Base-by-base conservation (phyloP, 2,113 vertebrate species). In the Passerina amoena region DNA sequence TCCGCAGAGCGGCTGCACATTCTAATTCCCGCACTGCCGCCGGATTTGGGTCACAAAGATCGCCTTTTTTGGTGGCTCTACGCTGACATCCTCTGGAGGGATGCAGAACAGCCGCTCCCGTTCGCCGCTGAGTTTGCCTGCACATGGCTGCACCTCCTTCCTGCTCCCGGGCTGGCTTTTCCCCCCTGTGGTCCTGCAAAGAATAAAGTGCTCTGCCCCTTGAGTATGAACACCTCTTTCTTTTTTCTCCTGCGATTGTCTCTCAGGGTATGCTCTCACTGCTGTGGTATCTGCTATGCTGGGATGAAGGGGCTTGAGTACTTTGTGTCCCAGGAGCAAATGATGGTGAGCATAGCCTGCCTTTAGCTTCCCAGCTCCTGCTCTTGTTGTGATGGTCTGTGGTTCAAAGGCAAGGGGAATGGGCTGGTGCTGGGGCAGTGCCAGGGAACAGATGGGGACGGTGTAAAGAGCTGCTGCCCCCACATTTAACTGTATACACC, bases 11-110 rank as follows among this genome's bases (percentile, higher is more conserved):
- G 1, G 42, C 66, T n/a, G 47, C 75, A 47, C 59, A 2, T 3
- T 3, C 16, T 24, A 33, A 6, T 61, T 33, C 3, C 47, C 47
- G 80, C 35, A 6, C 31, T 19, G 37, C 31, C 31, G 60, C 50
- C 56, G 16, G 73, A 92, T 88, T 87, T 82, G 85, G 82, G 84
- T 75, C 70, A 81, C 68, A 53, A 38, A 66, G 47, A 63, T 70
- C 14, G 77, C 47, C 56, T 11, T 79, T 95, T 96, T 96, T 11
- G 61, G 84, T 81, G 90, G 95, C 96, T 97, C 92, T 85, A 66
- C 27, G 53, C 4, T 97, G 98, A 97, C 98, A 97, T 97, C 94
- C 93, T 87, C 96, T 95, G 98, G 77, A 91, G 80, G 61, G 53
- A 94, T 45, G 73, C 37, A 68, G 86, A 96, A 97, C 21, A 93